These are phyloP conservation scores for Drosophila ercepeae DNA, from an alignment of 1,140 invertebrate species.

Conservation along the genomic window DNA sequence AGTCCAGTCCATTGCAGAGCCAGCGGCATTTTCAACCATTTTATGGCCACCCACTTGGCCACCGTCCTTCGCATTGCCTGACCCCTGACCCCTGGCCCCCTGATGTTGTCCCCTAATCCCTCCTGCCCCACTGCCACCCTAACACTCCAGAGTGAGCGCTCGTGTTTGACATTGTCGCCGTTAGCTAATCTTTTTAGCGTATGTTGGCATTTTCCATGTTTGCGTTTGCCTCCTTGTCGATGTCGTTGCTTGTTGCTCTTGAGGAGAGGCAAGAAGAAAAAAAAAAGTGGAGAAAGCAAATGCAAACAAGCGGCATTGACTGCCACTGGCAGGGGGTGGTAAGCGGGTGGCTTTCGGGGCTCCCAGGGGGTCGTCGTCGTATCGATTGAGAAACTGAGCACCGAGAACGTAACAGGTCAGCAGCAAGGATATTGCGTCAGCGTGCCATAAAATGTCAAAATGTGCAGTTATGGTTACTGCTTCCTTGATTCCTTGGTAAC, in stretches of 20 bases:
- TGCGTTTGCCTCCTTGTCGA: slow-evolving; percentile 66
- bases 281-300: slow-evolving; percentile 69
- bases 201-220: slow-evolving; percentile 82
- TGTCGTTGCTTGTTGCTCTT: slow-evolving; percentile 51
- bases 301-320: slow-evolving; percentile 76
- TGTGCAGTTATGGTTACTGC: slow-evolving; percentile 54
- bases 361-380: slow-evolving; percentile 34
- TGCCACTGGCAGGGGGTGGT: slow-evolving; percentile 4
- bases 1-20: slow-evolving; percentile 20
- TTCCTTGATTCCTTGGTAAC: slow-evolving; percentile 16
- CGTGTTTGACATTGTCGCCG: slow-evolving; percentile 81
- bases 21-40: slow-evolving; percentile 49
- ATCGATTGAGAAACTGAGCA: slow-evolving; percentile 61
- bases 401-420: slow-evolving; percentile 73
- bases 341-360: not conserved
- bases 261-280: slow-evolving; percentile 51
- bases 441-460: slow-evolving; percentile 51
- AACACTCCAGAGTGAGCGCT: slow-evolving; percentile 35
- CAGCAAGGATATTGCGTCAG: slow-evolving; percentile 53
- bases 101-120: slow-evolving; percentile 15
- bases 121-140: slow-evolving; percentile 1
- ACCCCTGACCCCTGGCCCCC: slow-evolving; percentile 30
- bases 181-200: slow-evolving; percentile 82
- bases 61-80: slow-evolving; percentile 35
- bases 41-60: slow-evolving; percentile 70